These are phyloP conservation scores for Meriones unguiculatus DNA, from an alignment of 2,113 vertebrate genomes.

Conservation along the genomic window DNA sequence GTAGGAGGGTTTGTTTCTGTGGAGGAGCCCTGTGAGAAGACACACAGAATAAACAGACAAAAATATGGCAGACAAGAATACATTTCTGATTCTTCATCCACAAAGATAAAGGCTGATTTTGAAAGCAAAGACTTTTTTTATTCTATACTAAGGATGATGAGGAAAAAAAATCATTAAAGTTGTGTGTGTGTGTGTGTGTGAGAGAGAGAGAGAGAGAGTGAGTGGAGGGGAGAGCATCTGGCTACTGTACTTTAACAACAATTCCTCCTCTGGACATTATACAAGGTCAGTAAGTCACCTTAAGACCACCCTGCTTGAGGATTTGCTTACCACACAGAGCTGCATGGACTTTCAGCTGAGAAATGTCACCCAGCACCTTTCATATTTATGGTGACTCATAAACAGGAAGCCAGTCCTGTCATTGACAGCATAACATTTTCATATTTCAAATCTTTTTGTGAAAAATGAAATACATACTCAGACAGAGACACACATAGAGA, in stretches of 20 bases:
- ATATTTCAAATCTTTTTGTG: slow-evolving; percentile 88
- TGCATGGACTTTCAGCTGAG: slow-evolving; percentile 89
- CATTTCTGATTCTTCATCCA: not conserved
- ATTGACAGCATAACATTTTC: slow-evolving; percentile 87
- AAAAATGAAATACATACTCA: slow-evolving; percentile 68
- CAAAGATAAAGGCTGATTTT: slow-evolving; percentile 35
- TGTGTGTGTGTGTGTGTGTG: not conserved
- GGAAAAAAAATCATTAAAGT: slow-evolving; percentile 73
- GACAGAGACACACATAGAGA: slow-evolving; percentile 64
- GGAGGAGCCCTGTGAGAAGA: not conserved
- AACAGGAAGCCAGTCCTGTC: slow-evolving; percentile 90
- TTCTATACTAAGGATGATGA: slow-evolving; percentile 63
- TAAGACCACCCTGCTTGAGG: slow-evolving; percentile 90
- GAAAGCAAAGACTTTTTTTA: slow-evolving; percentile 42
- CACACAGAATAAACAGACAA: not conserved
- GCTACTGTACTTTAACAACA: slow-evolving; percentile 90
- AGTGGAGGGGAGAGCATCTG: slow-evolving; percentile 68
- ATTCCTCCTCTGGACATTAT: slow-evolving; percentile 86
- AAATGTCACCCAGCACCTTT: slow-evolving; percentile 93
- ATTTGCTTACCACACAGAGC: slow-evolving; percentile 85
- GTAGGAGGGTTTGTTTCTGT: not conserved
- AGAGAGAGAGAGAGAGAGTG: not conserved
- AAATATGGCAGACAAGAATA: not conserved
- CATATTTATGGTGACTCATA: slow-evolving; percentile 92
- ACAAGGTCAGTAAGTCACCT: slow-evolving; percentile 88